Conservation (phyloP, 2,888 invertebrate genomes). For the Linnaemya vulpina region DNA sequence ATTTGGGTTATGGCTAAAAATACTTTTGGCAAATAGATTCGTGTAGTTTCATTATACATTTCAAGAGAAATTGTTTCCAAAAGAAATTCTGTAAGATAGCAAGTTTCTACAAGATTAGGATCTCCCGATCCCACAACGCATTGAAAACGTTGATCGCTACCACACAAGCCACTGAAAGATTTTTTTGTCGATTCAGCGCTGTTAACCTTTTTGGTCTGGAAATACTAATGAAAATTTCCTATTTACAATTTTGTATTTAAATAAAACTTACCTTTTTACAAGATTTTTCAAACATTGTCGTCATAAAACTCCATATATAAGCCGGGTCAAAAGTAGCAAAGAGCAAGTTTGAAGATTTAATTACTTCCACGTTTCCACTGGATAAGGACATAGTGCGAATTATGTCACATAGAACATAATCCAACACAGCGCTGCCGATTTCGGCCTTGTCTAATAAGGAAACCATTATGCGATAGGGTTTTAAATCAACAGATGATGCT, state of each 20-base stretch:
- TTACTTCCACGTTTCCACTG: slow-evolving; percentile 86
- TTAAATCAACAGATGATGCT: slow-evolving; percentile 85
- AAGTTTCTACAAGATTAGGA: slow-evolving; percentile 88
- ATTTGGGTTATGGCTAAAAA: slow-evolving; percentile 87
- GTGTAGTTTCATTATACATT: slow-evolving; percentile 90
- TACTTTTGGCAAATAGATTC: slow-evolving; percentile 90
- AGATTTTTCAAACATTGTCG: slow-evolving; percentile 86
- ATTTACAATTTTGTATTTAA: background rate
- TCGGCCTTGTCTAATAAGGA: slow-evolving; percentile 94
- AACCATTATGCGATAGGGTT: slow-evolving; percentile 90
- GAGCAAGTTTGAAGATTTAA: slow-evolving; percentile 92
- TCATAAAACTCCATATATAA: slow-evolving; percentile 93
- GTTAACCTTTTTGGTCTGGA: slow-evolving; percentile 75
- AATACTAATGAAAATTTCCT: slow-evolving; percentile 4
- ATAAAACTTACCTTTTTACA: slow-evolving; percentile 81
- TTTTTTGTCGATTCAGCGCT: slow-evolving; percentile 60
- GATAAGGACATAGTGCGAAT: slow-evolving; percentile 86
- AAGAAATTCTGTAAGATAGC: slow-evolving; percentile 88
- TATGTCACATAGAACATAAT: slow-evolving; percentile 90
- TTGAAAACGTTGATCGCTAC: slow-evolving; percentile 75
- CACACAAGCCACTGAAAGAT: slow-evolving; percentile 63
- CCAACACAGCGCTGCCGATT: slow-evolving; percentile 90
- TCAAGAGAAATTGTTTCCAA: slow-evolving; percentile 90
- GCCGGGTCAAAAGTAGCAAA: slow-evolving; percentile 93
- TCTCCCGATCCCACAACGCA: slow-evolving; percentile 86